Evolutionary conservation across 2,113 vertebrate genomes (phyloP).

Genomic region (western clawed frog (Xenopus tropicalis)): UCB_Xtro_10.0 CM004451.2:47256501-47257000

Average conservation of each 20-base stretch:
- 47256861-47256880: conserved; percentile 79
- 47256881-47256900: conserved; percentile 61
- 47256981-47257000: conserved; percentile 79
- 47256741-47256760: conserved; percentile 96
- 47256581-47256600: too few relatives aligned
- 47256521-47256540: too few relatives aligned
- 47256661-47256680: too few relatives aligned
- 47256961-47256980: conserved; percentile 46
- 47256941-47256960: conserved; percentile 50
- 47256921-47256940: conserved; percentile 31
- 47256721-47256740: conserved; percentile 81
- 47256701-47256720: not conserved
- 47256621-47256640: too few relatives aligned
- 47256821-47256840: conserved; percentile 73
- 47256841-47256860: conserved; percentile 79
- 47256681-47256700: too few relatives aligned
- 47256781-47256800: conserved; percentile 80
- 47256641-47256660: too few relatives aligned
- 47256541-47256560: too few relatives aligned
- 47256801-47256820: conserved; percentile 71
- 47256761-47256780: conserved; percentile 86
- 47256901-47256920: conserved; percentile 65
- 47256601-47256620: too few relatives aligned
- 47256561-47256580: too few relatives aligned
- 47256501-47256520: too few relatives aligned